These are phyloP conservation scores for Cervus canadensis DNA, from an alignment of 2,113 vertebrate species.

Conservation along the genomic window DNA sequence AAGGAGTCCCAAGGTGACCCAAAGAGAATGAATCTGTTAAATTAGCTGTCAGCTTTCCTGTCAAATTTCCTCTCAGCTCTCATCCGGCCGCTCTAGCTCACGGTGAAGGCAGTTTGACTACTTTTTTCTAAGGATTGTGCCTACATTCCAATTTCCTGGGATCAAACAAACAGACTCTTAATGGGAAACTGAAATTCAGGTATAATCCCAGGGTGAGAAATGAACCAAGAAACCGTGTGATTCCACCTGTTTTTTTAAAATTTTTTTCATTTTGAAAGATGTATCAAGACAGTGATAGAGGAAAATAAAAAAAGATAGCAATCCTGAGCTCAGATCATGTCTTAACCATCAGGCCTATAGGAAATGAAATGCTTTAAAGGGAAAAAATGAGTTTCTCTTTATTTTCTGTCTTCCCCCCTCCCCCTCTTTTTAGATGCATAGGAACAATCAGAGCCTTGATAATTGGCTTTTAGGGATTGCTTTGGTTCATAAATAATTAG, in stretches of 20 bases:
- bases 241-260: background rate
- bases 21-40: conserved; percentile 64
- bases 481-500: conserved; percentile 58
- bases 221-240: conserved; percentile 51
- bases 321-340: conserved; percentile 41
- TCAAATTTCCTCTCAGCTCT: conserved; percentile 59
- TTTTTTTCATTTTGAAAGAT: conserved; percentile 54
- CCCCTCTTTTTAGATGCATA: background rate
- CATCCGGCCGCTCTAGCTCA: conserved; percentile 2
- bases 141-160: conserved; percentile 72
- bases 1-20: conserved; percentile 54
- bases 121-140: conserved; percentile 66
- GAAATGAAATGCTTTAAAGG: conserved; percentile 68
- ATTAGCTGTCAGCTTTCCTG: conserved; percentile 59
- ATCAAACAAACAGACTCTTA: conserved; percentile 70
- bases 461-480: conserved; percentile 30
- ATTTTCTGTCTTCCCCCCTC: fast-evolving
- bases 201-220: conserved; percentile 73
- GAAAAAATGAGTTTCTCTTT: conserved; percentile 35
- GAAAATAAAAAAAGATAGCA: conserved; percentile 46
- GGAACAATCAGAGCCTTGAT: conserved; percentile 23
- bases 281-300: conserved; percentile 50
- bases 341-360: conserved; percentile 47
- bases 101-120: conserved; percentile 53
- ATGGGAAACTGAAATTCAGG: conserved; percentile 75